Percentiles rank a stretch among this genome's conserved stretches.
Conservation (phyloP, 2,888 invertebrate species). For the Mesopsocus fuscifrons region DNA sequence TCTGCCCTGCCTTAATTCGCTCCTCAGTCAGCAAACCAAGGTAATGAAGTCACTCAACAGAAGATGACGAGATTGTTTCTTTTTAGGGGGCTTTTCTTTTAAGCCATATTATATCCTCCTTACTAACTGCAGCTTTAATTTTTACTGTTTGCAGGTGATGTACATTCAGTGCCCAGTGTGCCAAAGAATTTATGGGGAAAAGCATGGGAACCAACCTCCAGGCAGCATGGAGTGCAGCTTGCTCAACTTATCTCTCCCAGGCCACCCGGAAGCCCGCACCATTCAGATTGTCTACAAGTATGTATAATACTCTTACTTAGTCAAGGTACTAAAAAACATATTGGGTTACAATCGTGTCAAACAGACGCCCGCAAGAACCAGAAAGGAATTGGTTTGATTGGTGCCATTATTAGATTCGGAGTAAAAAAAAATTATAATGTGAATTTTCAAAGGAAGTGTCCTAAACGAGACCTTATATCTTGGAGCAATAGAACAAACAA, state of each 20-base stretch:
- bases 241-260: constrained; percentile 38
- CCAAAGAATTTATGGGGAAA: constrained; percentile 63
- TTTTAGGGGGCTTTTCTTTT: too few relatives aligned
- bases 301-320: constrained; percentile 22
- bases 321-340: constrained; percentile 9
- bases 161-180: constrained; percentile 77
- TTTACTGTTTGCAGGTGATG: constrained; percentile 30
- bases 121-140: too few relatives aligned
- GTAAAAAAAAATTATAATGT: too few relatives aligned
- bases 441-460: too few relatives aligned
- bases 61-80: too few relatives aligned
- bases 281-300: constrained; percentile 71
- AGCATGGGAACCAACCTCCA: constrained; percentile 54
- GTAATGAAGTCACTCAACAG: too few relatives aligned
- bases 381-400: too few relatives aligned
- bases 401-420: too few relatives aligned
- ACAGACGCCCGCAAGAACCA: not conserved
- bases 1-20: constrained; percentile 55
- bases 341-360: not conserved
- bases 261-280: constrained; percentile 44
- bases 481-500: too few relatives aligned
- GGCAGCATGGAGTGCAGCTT: constrained; percentile 57
- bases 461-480: too few relatives aligned
- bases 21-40: constrained; percentile 41
- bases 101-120: too few relatives aligned